phyloP scores from a whole-genome alignment of 1,140 invertebrate genomes.

The Pogonomyrmex barbatus region DNA sequence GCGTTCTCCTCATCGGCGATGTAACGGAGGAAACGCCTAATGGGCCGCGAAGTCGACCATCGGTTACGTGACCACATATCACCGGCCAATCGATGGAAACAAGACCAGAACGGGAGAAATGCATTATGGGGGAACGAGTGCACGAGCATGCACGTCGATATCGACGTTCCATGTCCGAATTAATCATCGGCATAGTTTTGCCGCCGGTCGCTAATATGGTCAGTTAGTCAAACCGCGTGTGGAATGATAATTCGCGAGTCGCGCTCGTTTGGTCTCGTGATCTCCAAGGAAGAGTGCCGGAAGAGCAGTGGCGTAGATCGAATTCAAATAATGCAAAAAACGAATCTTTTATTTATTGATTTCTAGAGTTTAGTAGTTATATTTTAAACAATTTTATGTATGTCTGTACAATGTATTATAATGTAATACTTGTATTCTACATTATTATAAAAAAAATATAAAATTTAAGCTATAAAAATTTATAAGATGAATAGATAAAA shows the following conservation, averaged over 20 bases:
- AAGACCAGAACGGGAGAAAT: slow-evolving; percentile 63
- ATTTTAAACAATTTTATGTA: not conserved
- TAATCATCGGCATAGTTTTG: slow-evolving; percentile 63
- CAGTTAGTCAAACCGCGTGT: slow-evolving; percentile 60
- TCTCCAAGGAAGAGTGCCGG: not conserved
- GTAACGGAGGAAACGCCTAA: slow-evolving; percentile 74
- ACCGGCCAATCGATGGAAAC: slow-evolving; percentile 49
- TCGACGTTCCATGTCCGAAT: slow-evolving; percentile 74
- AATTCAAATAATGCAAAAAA: not conserved
- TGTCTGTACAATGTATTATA: not conserved
- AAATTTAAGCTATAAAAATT: not conserved
- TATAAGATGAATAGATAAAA: not conserved
- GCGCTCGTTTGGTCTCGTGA: not conserved
- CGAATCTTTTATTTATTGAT: not conserved
- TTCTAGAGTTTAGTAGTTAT: not conserved
- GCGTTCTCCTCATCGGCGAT: slow-evolving; percentile 34
- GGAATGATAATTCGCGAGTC: slow-evolving; percentile 55
- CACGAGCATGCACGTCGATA: slow-evolving; percentile 71
- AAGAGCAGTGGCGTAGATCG: not conserved
- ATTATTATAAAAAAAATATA: not conserved
- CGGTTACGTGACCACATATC: slow-evolving; percentile 66
- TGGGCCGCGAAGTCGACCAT: slow-evolving; percentile 75
- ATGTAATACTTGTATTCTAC: not conserved
- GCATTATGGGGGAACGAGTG: slow-evolving; percentile 68
- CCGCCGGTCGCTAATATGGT: slow-evolving; percentile 45